phyloP scores from a whole-genome alignment of 2,113 vertebrate genomes.

The Myiozetetes cayanensis region DNA sequence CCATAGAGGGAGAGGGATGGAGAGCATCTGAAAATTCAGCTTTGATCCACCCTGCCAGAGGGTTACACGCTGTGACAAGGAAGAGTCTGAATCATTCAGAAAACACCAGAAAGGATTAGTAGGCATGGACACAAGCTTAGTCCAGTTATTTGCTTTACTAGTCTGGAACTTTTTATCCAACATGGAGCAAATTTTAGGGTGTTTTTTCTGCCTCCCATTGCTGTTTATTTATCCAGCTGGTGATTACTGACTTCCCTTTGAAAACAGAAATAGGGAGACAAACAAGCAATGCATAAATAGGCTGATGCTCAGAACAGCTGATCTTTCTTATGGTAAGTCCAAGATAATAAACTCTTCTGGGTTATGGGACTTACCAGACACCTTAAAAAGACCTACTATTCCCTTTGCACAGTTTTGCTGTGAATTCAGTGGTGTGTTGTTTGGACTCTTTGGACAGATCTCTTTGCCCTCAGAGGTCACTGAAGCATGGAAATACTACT shows the following conservation, averaged over 20 bases:
- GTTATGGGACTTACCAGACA: background rate
- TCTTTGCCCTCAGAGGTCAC: background rate
- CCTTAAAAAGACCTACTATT: background rate
- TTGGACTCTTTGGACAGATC: background rate
- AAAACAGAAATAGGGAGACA: background rate
- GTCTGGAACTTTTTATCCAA: background rate
- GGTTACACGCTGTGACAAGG: background rate
- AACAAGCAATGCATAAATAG: background rate
- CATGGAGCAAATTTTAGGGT: background rate
- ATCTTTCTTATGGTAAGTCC: background rate
- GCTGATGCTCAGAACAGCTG: background rate
- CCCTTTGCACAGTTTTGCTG: background rate
- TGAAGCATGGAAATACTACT: background rate
- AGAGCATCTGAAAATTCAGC: background rate
- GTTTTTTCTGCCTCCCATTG: accelerated
- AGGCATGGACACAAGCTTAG: background rate
- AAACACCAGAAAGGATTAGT: background rate
- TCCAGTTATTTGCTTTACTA: background rate
- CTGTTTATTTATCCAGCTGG: background rate
- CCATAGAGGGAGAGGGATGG: background rate
- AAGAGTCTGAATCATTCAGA: background rate
- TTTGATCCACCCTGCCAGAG: background rate
- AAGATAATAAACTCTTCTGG: background rate
- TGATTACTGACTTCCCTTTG: background rate
- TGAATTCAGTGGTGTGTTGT: background rate